These are phyloP conservation scores for Dryadula phaetusa DNA, from an alignment of 2,888 invertebrate genomes.

Conservation along the genomic window DNA sequence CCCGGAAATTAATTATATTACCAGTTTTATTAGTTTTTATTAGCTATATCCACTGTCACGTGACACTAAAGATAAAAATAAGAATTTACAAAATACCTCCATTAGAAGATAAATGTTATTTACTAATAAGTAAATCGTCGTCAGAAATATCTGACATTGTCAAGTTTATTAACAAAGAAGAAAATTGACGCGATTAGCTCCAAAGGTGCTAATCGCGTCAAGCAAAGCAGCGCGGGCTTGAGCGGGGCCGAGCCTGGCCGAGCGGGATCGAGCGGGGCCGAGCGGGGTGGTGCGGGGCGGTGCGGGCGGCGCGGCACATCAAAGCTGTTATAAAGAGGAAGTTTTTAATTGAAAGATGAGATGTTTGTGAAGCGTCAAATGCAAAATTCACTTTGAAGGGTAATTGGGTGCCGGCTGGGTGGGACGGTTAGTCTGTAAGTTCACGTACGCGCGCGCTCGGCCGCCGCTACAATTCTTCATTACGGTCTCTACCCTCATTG, in stretches of 20 bases:
- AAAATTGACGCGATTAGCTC: constrained; percentile 15
- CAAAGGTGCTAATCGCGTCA: not conserved
- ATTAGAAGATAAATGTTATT: not conserved
- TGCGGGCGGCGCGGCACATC: not conserved
- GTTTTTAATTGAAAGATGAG: constrained; percentile 35
- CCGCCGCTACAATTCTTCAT: constrained; percentile 10
- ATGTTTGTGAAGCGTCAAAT: constrained; percentile 34
- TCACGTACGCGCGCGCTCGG: constrained; percentile 15
- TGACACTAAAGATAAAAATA: not conserved
- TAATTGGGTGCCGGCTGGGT: constrained; percentile 30
- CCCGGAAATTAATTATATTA: no score
- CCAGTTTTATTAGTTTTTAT: no score
- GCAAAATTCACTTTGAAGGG: constrained; percentile 33
- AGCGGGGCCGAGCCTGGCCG: not conserved
- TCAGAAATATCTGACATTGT: constrained; percentile 4
- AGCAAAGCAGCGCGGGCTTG: not conserved
- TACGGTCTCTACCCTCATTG: constrained; percentile 22
- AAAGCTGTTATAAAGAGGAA: constrained; percentile 29
- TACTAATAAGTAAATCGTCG: no score
- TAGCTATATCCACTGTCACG: no score
- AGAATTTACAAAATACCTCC: not conserved
- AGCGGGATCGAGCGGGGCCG: not conserved
- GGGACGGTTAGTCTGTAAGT: constrained; percentile 12
- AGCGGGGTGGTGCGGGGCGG: not conserved
- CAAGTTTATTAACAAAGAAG: constrained; percentile 17